phyloP scores from a whole-genome alignment of 1,140 invertebrate genomes.

The Tigriopus japonicus region DNA sequence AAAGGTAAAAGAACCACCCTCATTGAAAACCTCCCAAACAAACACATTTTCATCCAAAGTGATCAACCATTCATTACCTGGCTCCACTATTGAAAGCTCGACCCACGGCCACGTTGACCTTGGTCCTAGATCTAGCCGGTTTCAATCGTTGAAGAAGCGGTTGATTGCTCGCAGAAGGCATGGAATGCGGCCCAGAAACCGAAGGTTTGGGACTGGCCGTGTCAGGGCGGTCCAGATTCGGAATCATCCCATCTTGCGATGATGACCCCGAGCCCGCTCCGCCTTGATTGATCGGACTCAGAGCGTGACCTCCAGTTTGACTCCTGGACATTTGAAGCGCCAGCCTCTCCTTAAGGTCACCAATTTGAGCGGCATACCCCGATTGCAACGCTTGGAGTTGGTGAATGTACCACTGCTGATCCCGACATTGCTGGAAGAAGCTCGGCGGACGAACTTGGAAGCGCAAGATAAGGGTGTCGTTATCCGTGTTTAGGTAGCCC shows the following conservation, averaged over 20 bases:
- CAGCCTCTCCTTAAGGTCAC: not conserved
- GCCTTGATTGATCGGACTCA: not conserved
- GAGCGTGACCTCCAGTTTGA: not conserved
- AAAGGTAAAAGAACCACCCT: too few relatives aligned
- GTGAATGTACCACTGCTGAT: conserved; percentile 83
- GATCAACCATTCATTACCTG: not conserved
- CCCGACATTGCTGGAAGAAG: conserved; percentile 76
- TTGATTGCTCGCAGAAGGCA: not conserved
- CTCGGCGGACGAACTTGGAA: conserved; percentile 83
- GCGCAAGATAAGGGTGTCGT: conserved; percentile 39
- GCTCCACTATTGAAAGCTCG: not conserved
- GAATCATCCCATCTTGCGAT: too few relatives aligned
- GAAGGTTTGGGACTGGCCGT: not conserved
- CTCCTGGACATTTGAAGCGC: not conserved
- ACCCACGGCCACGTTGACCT: not conserved
- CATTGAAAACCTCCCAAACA: conserved; percentile 16
- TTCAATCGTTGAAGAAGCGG: not conserved
- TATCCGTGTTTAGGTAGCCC: conserved; percentile 53
- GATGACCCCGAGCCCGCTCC: not conserved
- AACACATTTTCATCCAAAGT: not conserved
- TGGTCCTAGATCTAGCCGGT: not conserved
- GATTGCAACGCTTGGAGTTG: conserved; percentile 53
- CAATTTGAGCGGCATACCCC: conserved; percentile 6
- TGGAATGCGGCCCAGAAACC: not conserved
- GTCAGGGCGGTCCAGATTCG: not conserved